These are phyloP conservation scores for Lathronympha strigana DNA, from an alignment of 2,888 invertebrate species.

Conservation along the genomic window DNA sequence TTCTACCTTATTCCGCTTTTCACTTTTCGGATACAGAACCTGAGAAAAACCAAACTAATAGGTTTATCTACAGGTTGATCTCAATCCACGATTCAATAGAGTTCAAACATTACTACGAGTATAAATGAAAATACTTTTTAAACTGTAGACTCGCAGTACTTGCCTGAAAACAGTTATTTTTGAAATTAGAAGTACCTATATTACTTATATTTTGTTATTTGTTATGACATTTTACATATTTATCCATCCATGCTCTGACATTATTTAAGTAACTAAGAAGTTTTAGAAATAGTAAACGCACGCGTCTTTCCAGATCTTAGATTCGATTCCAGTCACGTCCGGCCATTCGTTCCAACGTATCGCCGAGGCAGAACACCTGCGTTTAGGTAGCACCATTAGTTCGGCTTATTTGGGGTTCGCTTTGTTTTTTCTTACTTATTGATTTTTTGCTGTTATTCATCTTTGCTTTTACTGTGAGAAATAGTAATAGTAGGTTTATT, in stretches of 20 bases:
- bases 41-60: background rate
- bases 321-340: constrained; percentile 68
- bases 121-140: background rate
- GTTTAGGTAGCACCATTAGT: constrained; percentile 42
- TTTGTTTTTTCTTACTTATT: constrained; percentile 32
- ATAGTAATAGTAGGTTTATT: too few relatives aligned
- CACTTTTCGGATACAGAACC: too few relatives aligned
- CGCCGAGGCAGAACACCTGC: constrained; percentile 65
- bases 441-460: constrained; percentile 21
- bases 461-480: background rate
- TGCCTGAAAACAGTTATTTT: too few relatives aligned
- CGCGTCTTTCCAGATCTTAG: constrained; percentile 23
- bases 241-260: background rate
- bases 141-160: too few relatives aligned
- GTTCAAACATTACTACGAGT: too few relatives aligned
- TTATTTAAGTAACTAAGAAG: background rate
- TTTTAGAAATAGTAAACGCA: constrained; percentile 30
- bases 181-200: too few relatives aligned
- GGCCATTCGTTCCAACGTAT: constrained; percentile 71
- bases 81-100: background rate
- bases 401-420: constrained; percentile 37
- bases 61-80: background rate
- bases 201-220: too few relatives aligned
- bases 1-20: too few relatives aligned
- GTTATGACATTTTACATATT: background rate